Percentiles rank a stretch among this genome's conserved stretches.
These are phyloP conservation scores for Gandaritis pyraliata DNA, from an alignment of 2,888 invertebrate genomes.

Conservation along the genomic window DNA sequence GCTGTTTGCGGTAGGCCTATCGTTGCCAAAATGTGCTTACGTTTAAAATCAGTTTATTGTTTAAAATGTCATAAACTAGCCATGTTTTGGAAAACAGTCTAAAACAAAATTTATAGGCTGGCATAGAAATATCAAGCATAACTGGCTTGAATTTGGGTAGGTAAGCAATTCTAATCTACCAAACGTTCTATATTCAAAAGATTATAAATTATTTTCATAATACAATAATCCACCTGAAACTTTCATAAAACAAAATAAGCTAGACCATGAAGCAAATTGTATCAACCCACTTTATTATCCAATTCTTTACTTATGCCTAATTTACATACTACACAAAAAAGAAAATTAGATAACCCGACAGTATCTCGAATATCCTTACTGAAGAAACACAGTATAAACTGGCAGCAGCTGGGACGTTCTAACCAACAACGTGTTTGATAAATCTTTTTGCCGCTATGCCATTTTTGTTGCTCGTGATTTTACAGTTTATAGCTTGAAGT, in stretches of 20 bases:
- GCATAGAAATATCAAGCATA: no score
- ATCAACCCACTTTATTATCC: slow-evolving; percentile 34
- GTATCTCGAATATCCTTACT: slow-evolving; percentile 39
- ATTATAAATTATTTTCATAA: not conserved
- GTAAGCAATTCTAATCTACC: no score
- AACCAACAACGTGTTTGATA: not conserved
- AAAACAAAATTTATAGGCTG: no score
- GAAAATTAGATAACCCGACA: slow-evolving; percentile 43
- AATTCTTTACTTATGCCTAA: slow-evolving; percentile 34
- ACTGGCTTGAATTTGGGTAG: no score
- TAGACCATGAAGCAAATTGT: slow-evolving; percentile 28
- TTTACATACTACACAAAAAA: slow-evolving; percentile 45
- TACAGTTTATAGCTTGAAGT: no score
- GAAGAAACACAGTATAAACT: slow-evolving; percentile 46
- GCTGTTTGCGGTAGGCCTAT: slow-evolving; percentile 48
- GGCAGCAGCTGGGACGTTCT: slow-evolving; percentile 1
- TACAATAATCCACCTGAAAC: not conserved
- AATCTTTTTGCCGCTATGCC: no score
- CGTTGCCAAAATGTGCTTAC: slow-evolving; percentile 51
- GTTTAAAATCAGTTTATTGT: slow-evolving; percentile 28
- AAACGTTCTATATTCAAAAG: no score
- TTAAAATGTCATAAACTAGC: not conserved
- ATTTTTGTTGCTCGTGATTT: no score
- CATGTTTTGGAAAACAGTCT: not conserved
- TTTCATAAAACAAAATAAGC: slow-evolving; percentile 14